A percentile compares a stretch with the other conserved stretches of the same genome.
These are phyloP conservation scores for Himalopsyche kuldschensis DNA, from an alignment of 2,888 invertebrate genomes.

Conservation along the genomic window DNA sequence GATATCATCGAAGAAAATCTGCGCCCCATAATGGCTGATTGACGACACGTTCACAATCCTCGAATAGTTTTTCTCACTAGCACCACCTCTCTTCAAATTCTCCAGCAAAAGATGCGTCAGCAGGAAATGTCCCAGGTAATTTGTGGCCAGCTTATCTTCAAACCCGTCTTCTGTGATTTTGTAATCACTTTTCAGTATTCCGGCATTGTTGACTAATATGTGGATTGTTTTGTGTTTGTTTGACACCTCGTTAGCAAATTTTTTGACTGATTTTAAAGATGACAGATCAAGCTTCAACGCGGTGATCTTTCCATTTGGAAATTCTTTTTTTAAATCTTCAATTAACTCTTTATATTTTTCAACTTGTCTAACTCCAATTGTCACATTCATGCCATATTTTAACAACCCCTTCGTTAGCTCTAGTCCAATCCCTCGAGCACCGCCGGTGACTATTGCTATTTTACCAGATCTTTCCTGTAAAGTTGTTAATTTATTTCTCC, in stretches of 20 bases:
- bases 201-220: constrained; percentile 84
- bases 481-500: background rate
- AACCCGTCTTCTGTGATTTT: constrained; percentile 78
- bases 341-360: background rate
- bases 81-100: constrained; percentile 66
- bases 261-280: constrained; percentile 74
- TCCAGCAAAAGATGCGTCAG: constrained; percentile 81
- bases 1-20: constrained; percentile 78
- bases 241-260: constrained; percentile 70
- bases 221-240: constrained; percentile 68
- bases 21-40: constrained; percentile 70
- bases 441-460: background rate
- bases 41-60: constrained; percentile 88
- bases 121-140: constrained; percentile 82
- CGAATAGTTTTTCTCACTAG: constrained; percentile 57
- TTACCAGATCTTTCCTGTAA: background rate
- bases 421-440: background rate
- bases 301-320: background rate
- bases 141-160: constrained; percentile 84
- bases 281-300: constrained; percentile 75
- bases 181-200: constrained; percentile 86
- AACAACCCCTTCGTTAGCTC: background rate
- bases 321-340: background rate
- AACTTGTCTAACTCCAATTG: background rate
- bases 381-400: background rate